These are phyloP conservation scores for Lithobates sylvaticus DNA, from an alignment of 2,797 vertebrate species.

Conservation along the genomic window DNA sequence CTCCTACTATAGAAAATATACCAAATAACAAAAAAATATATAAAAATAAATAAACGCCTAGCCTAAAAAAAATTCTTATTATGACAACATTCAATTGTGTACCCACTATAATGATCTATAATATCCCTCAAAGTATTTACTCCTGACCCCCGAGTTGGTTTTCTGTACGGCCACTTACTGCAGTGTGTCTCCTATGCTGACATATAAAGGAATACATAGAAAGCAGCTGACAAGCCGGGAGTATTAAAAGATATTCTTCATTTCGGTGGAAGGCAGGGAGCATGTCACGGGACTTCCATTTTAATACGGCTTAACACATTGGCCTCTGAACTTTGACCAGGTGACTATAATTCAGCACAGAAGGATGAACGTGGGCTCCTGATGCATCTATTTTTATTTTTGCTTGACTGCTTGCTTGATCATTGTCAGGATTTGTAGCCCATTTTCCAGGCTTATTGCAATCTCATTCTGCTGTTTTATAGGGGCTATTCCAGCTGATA, in stretches of 20 bases:
- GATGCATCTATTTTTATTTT: slow-evolving; percentile 87
- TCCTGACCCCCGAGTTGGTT: no score
- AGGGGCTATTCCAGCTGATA: slow-evolving; percentile 88
- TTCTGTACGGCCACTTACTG: neutral
- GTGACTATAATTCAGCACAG: slow-evolving; percentile 79
- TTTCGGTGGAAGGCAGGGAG: neutral
- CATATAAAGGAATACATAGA: neutral
- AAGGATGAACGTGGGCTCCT: slow-evolving; percentile 79
- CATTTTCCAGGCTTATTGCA: slow-evolving; percentile 89
- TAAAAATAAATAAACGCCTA: no score
- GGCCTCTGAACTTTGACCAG: slow-evolving; percentile 82
- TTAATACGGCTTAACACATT: slow-evolving; percentile 76
- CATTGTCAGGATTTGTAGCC: slow-evolving; percentile 89
- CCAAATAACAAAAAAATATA: no score
- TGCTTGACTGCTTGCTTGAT: slow-evolving; percentile 86
- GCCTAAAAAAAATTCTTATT: no score
- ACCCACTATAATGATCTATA: no score
- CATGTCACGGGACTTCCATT: slow-evolving; percentile 16
- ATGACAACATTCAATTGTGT: no score
- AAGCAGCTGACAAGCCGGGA: neutral
- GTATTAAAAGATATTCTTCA: slow-evolving; percentile 17
- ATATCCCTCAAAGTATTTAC: no score
- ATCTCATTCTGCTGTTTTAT: slow-evolving; percentile 87
- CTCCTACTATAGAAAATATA: no score
- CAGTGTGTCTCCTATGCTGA: neutral